phyloP scores from a whole-genome alignment of 1,140 invertebrate genomes.

The Drosophila dunni region DNA sequence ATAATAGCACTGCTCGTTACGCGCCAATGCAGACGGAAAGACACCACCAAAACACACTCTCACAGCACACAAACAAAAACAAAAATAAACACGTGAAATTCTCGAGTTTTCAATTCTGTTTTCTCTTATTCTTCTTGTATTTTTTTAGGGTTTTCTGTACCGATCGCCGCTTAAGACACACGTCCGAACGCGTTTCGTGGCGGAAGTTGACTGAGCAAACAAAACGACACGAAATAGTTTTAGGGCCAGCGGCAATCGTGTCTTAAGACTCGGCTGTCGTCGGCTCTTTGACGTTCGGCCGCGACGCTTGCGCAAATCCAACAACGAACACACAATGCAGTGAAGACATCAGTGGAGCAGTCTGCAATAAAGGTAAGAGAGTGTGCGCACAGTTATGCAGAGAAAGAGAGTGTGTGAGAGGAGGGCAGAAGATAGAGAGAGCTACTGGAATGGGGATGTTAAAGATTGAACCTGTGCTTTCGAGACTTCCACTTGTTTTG shows the following conservation, averaged over 20 bases:
- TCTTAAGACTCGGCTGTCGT: conserved; percentile 19
- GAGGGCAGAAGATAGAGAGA: no score
- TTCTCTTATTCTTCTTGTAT: no score
- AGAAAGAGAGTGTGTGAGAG: no score
- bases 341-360: conserved; percentile 13
- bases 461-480: conserved; percentile 17
- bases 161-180: conserved; percentile 49
- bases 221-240: not conserved
- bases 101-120: conserved; percentile 30
- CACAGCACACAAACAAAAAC: conserved; percentile 32
- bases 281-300: conserved; percentile 19
- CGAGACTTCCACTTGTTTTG: not conserved
- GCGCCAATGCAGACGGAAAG: conserved; percentile 62
- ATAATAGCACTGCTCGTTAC: conserved; percentile 54
- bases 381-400: not conserved
- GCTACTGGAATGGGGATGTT: conserved; percentile 1
- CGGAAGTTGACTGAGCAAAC: conserved; percentile 77
- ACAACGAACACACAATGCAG: conserved; percentile 22
- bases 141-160: not conserved
- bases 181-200: conserved; percentile 74
- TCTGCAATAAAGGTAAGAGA: not conserved
- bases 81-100: conserved; percentile 38
- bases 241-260: conserved; percentile 8
- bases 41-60: conserved; percentile 39
- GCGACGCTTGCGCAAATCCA: conserved; percentile 46